phyloP scores from a whole-genome alignment of 2,797 vertebrate species.

The Cossypha dichroa region DNA sequence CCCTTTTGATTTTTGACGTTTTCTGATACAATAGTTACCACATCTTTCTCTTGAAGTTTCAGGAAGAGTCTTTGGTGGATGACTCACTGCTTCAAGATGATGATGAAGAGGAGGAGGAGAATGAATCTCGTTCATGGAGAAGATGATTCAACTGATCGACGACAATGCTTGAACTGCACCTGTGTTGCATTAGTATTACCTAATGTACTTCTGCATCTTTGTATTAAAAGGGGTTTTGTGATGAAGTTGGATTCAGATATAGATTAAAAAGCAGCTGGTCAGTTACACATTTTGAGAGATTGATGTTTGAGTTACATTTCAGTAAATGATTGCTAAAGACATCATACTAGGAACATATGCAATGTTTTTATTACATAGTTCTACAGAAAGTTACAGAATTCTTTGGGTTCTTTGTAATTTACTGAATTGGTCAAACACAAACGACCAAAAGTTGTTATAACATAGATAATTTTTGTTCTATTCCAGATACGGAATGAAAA shows the following conservation, averaged over 20 bases:
- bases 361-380: constrained; percentile 84
- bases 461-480: constrained; percentile 81
- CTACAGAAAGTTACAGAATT: constrained; percentile 79
- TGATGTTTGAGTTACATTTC: constrained; percentile 84
- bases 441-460: constrained; percentile 81
- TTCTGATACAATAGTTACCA: constrained; percentile 9
- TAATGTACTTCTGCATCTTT: constrained; percentile 84
- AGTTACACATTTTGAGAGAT: constrained; percentile 78
- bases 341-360: constrained; percentile 84
- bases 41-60: constrained; percentile 83
- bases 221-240: constrained; percentile 79
- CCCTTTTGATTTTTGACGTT: not conserved
- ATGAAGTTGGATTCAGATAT: constrained; percentile 78
- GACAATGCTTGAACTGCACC: constrained; percentile 75
- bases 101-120: constrained; percentile 97
- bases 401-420: constrained; percentile 84
- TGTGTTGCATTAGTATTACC: constrained; percentile 82
- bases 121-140: constrained; percentile 95
- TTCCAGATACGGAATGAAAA: constrained; percentile 81
- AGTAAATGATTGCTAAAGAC: constrained; percentile 86
- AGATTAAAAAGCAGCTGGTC: constrained; percentile 76
- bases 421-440: constrained; percentile 80
- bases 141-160: constrained; percentile 88
- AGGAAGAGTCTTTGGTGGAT: constrained; percentile 92
- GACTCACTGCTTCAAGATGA: constrained; percentile 95